A percentile compares a stretch with the other conserved stretches of the same genome.
These are phyloP conservation scores for Drosophila kohkoa DNA, from an alignment of 1,140 invertebrate genomes.

Conservation along the genomic window DNA sequence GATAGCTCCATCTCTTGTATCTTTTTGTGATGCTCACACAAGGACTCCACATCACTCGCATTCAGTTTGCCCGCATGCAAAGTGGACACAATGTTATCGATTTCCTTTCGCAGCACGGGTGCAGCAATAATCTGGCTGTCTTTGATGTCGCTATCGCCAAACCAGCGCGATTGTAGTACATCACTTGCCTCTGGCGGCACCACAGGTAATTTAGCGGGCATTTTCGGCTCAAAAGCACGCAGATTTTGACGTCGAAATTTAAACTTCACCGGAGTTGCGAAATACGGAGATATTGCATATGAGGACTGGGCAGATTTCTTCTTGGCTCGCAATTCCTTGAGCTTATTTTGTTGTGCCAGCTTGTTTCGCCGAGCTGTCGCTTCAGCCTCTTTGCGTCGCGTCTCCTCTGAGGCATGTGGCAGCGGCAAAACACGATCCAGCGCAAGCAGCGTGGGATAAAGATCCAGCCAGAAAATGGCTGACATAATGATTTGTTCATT, in stretches of 20 bases:
- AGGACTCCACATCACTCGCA: conserved; percentile 13
- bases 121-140: conserved; percentile 17
- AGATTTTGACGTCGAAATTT: neutral
- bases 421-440: conserved; percentile 68
- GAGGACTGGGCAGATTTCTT: neutral
- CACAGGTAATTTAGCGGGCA: neutral
- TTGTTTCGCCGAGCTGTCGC: neutral
- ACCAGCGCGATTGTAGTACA: conserved; percentile 49
- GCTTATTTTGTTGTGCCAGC: neutral
- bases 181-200: neutral
- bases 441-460: conserved; percentile 58
- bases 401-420: conserved; percentile 30
- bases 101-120: conserved; percentile 37
- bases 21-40: conserved; percentile 44
- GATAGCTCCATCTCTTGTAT: conserved; percentile 59
- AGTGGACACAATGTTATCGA: conserved; percentile 38
- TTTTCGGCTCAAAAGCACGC: conserved; percentile 10
- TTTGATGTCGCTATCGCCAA: conserved; percentile 23
- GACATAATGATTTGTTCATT: conserved; percentile 75
- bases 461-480: conserved; percentile 67
- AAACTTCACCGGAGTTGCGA: conserved; percentile 5
- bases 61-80: conserved; percentile 34
- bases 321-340: neutral
- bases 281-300: conserved; percentile 37
- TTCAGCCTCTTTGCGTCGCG: neutral